A percentile compares a stretch with the other conserved stretches of the same genome.
Conservation (phyloP, 2,113 vertebrate genomes). For the Gymnobelideus leadbeateri region DNA sequence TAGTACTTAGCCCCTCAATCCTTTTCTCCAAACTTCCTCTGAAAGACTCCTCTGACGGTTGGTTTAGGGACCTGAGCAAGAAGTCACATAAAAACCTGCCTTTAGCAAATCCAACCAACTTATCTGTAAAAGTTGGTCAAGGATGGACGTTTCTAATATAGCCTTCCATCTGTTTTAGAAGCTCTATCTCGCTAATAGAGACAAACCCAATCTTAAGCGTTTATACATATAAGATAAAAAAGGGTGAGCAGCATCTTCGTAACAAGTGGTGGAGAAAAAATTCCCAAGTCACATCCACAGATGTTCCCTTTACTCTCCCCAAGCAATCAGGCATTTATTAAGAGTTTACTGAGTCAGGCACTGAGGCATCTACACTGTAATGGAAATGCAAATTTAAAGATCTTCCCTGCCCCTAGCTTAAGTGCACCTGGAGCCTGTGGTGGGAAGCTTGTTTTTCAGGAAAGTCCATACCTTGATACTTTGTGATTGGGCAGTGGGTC, state of each 20-base stretch:
- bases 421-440: too few species aligned
- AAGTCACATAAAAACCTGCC: background rate
- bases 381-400: too few species aligned
- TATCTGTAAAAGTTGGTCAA: background rate
- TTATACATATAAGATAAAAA: background rate
- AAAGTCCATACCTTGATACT: too few species aligned
- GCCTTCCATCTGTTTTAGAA: background rate
- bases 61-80: accelerated
- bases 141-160: background rate
- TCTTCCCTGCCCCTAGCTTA: too few species aligned
- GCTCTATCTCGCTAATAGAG: background rate
- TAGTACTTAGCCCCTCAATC: background rate
- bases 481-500: too few species aligned
- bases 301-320: background rate
- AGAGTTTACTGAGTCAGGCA: background rate
- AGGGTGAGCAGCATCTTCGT: background rate
- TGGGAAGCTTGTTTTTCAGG: too few species aligned
- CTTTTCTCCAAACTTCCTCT: slow-evolving; percentile 8
- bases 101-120: background rate
- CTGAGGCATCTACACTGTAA: too few species aligned
- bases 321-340: background rate
- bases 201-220: background rate
- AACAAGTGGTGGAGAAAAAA: background rate
- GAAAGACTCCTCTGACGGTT: background rate
- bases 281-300: background rate